Percentiles rank a stretch among this genome's conserved stretches.
Evolutionary conservation across 1,140 invertebrate species (phyloP).

Genomic region (Lasioglossum baleicum): DNA sequence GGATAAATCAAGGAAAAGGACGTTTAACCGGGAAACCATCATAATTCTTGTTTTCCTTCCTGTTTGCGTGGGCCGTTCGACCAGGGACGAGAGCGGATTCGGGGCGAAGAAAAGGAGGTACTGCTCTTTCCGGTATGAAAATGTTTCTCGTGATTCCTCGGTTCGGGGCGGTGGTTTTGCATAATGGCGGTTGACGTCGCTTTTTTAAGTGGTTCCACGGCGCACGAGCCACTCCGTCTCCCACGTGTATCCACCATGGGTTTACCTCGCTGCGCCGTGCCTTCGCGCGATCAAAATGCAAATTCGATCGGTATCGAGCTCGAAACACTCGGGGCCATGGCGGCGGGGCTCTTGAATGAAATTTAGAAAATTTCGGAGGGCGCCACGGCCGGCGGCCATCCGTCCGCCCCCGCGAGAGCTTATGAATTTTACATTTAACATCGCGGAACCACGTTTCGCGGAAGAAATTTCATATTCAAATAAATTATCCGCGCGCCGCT

Average conservation of each 20-base stretch:
- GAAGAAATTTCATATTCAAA: constrained; percentile 28
- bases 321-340: not conserved
- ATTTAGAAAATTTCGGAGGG: constrained; percentile 30
- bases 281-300: constrained; percentile 15
- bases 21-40: not conserved
- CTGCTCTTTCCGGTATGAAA: constrained; percentile 7
- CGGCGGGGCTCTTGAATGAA: constrained; percentile 1
- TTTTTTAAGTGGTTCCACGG: constrained; percentile 23
- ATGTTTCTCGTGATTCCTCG: constrained; percentile 28
- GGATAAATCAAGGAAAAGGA: not conserved
- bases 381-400: not conserved
- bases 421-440: constrained; percentile 40
- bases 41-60: constrained; percentile 2
- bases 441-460: not conserved
- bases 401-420: not conserved
- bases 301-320: constrained; percentile 22
- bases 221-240: not conserved
- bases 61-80: constrained; percentile 3
- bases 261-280: not conserved
- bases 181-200: constrained; percentile 32
- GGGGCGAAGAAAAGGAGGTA: not conserved
- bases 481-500: constrained; percentile 24
- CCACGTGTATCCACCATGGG: not conserved
- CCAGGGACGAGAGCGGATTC: not conserved
- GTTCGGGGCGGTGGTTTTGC: constrained; percentile 1